These are phyloP conservation scores for Tragelaphus buxtoni DNA, from an alignment of 2,113 vertebrate genomes.

Conservation along the genomic window DNA sequence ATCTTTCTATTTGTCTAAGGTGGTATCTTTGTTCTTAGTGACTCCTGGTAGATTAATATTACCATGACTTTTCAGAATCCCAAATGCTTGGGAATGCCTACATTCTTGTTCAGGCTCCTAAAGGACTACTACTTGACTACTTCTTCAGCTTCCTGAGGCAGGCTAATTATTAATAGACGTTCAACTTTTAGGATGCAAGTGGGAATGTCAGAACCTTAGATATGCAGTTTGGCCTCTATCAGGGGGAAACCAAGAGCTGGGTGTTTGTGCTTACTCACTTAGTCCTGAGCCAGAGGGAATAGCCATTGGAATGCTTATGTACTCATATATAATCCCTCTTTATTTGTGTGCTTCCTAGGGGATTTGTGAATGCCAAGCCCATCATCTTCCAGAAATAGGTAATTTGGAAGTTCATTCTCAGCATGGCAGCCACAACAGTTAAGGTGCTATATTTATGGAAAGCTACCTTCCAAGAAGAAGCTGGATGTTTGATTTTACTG, in stretches of 20 bases:
- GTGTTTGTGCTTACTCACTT: background rate
- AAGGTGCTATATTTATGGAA: background rate
- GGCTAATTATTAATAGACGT: background rate
- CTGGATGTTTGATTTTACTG: background rate
- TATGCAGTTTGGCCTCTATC: background rate
- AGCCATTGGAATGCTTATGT: background rate
- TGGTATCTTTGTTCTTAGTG: background rate
- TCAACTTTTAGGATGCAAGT: background rate
- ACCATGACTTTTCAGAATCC: background rate
- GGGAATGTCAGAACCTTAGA: background rate
- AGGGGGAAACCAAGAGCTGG: background rate
- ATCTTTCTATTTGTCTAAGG: background rate
- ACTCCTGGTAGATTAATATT: background rate
- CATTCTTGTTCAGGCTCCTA: background rate
- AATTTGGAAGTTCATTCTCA: background rate
- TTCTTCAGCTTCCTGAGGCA: background rate
- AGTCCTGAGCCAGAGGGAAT: background rate
- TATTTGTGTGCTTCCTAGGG: background rate
- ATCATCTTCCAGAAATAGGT: background rate
- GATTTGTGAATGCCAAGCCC: background rate
- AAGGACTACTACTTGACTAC: background rate
- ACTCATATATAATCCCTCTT: background rate
- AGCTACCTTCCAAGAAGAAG: background rate
- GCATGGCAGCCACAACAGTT: background rate
- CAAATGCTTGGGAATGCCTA: background rate